phyloP scores from a whole-genome alignment of 2,797 vertebrate species.

The Dromococcyx pavoninus region DNA sequence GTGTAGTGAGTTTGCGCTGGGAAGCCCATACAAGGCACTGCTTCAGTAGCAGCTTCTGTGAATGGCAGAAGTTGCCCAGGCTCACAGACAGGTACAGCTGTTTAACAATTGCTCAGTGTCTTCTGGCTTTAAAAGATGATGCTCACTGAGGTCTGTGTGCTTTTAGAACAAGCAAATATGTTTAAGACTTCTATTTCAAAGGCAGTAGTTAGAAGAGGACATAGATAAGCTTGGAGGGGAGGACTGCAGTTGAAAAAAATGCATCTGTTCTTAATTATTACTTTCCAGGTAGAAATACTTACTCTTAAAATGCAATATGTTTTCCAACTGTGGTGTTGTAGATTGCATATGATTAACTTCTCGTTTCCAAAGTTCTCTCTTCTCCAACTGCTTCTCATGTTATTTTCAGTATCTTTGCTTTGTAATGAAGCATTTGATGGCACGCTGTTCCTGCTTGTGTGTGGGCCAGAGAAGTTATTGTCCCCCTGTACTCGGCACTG shows the following conservation, averaged over 20 bases:
- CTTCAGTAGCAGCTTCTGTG: not conserved
- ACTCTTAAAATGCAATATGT: not conserved
- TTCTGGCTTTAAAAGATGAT: not conserved
- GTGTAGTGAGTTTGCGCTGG: accelerated
- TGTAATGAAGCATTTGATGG: not conserved
- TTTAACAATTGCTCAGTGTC: not conserved
- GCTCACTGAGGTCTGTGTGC: not conserved
- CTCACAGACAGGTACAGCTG: not conserved
- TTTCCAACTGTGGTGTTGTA: not conserved
- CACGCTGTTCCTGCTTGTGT: not conserved
- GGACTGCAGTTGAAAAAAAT: not conserved
- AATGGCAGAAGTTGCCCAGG: not conserved
- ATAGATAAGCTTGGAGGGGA: not conserved
- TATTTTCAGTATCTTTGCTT: not conserved
- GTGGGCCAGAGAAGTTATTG: no score
- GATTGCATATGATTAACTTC: not conserved
- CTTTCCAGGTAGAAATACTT: not conserved
- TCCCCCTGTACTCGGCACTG: no score
- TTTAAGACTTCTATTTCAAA: not conserved
- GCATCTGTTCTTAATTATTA: not conserved
- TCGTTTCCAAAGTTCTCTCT: not conserved
- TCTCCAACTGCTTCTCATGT: not conserved
- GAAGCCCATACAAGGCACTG: not conserved
- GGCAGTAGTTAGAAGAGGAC: not conserved
- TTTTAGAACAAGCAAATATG: not conserved